A percentile compares a stretch with the other conserved stretches of the same genome.
phyloP scores from a whole-genome alignment of 2,113 vertebrate genomes.

The Abramis brama region DNA sequence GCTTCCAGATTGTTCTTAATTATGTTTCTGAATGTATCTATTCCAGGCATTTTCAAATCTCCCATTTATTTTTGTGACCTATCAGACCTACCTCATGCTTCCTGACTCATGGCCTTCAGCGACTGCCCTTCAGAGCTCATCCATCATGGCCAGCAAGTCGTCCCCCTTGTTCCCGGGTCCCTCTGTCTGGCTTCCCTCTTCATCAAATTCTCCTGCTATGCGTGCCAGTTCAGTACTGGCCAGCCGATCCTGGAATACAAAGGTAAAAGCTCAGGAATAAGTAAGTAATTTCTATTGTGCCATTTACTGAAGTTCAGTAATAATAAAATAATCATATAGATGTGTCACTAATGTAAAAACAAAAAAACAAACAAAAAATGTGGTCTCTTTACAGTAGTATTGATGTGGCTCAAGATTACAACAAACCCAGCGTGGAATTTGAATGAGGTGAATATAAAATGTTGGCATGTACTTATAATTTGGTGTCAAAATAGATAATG shows the following conservation, averaged over 20 bases:
- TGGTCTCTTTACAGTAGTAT: background rate
- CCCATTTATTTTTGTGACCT: background rate
- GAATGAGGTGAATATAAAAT: no score
- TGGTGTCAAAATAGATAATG: no score
- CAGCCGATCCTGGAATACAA: constrained; percentile 78
- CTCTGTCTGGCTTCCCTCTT: constrained; percentile 59
- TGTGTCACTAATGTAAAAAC: background rate
- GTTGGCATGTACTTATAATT: no score
- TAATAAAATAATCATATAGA: background rate
- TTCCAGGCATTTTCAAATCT: background rate
- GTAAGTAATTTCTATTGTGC: background rate
- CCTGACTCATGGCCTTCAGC: background rate
- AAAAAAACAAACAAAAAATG: background rate
- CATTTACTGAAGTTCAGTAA: background rate
- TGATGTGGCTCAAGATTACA: background rate
- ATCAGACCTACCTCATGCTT: background rate
- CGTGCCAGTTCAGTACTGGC: constrained; percentile 77
- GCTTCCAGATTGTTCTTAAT: background rate
- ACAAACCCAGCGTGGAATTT: background rate
- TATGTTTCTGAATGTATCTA: background rate
- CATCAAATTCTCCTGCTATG: constrained; percentile 83
- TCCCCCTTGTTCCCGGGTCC: constrained; percentile 80
- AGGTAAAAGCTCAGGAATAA: background rate
- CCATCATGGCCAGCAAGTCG: constrained; percentile 91
- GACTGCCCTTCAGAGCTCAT: constrained; percentile 60